Evolutionary conservation across 2,888 invertebrate species (phyloP).

Genomic region (Drosophila quinaria): DNA sequence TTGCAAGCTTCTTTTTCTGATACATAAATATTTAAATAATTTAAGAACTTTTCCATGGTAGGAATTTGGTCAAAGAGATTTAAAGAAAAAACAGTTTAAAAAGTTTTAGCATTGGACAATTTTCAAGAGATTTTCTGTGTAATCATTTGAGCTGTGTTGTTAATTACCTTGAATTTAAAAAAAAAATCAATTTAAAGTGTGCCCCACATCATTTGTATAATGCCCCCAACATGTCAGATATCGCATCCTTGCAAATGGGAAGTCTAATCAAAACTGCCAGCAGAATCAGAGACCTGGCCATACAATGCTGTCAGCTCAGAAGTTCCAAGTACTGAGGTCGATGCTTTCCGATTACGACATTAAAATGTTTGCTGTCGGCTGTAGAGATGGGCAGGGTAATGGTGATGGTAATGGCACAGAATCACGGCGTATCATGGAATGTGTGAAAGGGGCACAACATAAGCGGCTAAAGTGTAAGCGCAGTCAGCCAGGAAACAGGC

Average conservation of each 20-base stretch:
- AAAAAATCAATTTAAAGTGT: too few species aligned
- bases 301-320: slow-evolving; percentile 18
- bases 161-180: not conserved
- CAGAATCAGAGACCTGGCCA: slow-evolving; percentile 32
- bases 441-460: slow-evolving; percentile 15
- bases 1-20: too few species aligned
- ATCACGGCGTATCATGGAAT: slow-evolving; percentile 38
- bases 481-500: slow-evolving; percentile 31
- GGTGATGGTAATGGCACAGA: slow-evolving; percentile 43
- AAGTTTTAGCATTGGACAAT: too few species aligned
- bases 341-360: slow-evolving; percentile 71
- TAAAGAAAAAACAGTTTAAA: too few species aligned
- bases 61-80: too few species aligned
- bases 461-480: slow-evolving; percentile 29
- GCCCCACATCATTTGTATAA: not conserved
- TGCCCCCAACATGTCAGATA: slow-evolving; percentile 11
- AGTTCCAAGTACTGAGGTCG: slow-evolving; percentile 57
- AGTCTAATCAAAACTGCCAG: slow-evolving; percentile 28
- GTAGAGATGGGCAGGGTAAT: slow-evolving; percentile 24
- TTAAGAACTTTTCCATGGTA: too few species aligned
- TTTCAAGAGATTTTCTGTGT: too few species aligned
- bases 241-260: slow-evolving; percentile 3
- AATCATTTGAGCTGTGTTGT: not conserved
- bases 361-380: slow-evolving; percentile 35
- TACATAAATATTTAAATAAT: too few species aligned